These are phyloP conservation scores for Drosophila willistoni DNA, from an alignment of 1,140 invertebrate species.

Conservation along the genomic window DNA sequence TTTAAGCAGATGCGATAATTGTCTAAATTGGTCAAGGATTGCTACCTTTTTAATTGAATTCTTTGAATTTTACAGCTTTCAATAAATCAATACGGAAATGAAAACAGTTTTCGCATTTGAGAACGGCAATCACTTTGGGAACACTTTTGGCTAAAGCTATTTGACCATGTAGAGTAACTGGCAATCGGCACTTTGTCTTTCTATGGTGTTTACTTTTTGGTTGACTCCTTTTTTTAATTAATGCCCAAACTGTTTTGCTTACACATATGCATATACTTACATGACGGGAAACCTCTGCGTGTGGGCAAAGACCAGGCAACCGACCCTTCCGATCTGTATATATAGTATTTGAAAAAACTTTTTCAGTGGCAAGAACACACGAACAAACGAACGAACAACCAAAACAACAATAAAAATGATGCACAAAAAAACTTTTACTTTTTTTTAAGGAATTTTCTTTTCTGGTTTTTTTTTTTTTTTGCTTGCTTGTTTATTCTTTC, in stretches of 20 bases:
- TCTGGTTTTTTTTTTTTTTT: neutral
- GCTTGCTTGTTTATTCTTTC: constrained; percentile 12
- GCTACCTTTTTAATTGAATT: too few species aligned
- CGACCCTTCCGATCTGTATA: constrained; percentile 29
- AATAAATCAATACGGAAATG: too few species aligned
- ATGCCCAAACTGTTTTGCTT: constrained; percentile 43
- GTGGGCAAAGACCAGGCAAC: neutral
- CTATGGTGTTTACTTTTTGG: neutral
- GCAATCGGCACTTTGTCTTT: neutral
- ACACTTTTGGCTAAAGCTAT: too few species aligned
- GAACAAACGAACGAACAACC: constrained; percentile 1
- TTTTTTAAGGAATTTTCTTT: neutral
- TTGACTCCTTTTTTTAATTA: constrained; percentile 44
- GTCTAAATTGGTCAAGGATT: too few species aligned
- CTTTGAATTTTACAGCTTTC: too few species aligned
- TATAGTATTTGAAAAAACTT: constrained; percentile 11
- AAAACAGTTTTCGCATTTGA: too few species aligned
- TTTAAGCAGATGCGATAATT: too few species aligned
- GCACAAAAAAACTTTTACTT: constrained; percentile 60
- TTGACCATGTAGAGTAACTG: neutral
- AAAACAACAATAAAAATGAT: constrained; percentile 25
- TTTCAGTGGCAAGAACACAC: constrained; percentile 31
- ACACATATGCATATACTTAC: constrained; percentile 36
- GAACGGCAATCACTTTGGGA: too few species aligned
- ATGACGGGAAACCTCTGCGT: neutral